Percentiles rank a stretch among this genome's conserved stretches.
Evolutionary conservation across 2,888 invertebrate species (phyloP).

Genomic region (Lycia hirtaria): DNA sequence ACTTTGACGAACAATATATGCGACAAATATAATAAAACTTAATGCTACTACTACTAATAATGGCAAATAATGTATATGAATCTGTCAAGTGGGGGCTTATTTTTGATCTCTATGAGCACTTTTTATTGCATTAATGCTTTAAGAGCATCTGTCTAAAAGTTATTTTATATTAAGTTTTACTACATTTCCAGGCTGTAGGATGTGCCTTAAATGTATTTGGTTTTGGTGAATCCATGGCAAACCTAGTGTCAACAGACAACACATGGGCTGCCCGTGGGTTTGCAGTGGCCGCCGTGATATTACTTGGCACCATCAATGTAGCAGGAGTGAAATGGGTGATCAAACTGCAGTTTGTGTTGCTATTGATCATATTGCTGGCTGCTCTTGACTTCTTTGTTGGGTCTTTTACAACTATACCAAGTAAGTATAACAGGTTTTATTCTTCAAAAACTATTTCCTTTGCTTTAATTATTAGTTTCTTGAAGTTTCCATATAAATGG

Average conservation of each 20-base stretch:
- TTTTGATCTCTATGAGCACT: too few relatives aligned
- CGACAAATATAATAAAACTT: too few relatives aligned
- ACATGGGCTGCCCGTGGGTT: constrained; percentile 94
- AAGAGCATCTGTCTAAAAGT: too few relatives aligned
- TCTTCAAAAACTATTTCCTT: neutral
- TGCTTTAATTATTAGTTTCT: neutral
- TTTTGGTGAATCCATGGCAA: constrained; percentile 98
- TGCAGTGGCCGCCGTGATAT: constrained; percentile 93
- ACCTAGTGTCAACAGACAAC: constrained; percentile 89
- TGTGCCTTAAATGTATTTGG: constrained; percentile 98
- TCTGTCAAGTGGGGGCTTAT: too few relatives aligned
- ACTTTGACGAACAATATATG: too few relatives aligned
- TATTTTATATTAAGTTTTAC: neutral
- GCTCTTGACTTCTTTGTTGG: constrained; percentile 97
- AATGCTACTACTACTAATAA: too few relatives aligned
- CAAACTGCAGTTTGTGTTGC: constrained; percentile 95
- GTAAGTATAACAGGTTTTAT: constrained; percentile 74
- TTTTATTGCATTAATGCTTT: too few relatives aligned
- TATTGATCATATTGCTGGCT: constrained; percentile 94
- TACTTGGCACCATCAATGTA: constrained; percentile 95
- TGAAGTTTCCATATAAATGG: too few relatives aligned
- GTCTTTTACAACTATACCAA: constrained; percentile 91
- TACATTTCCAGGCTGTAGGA: constrained; percentile 92
- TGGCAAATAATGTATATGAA: too few relatives aligned
- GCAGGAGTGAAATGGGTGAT: constrained; percentile 99